phyloP scores from a whole-genome alignment of 1,140 invertebrate genomes.

The Brachionus calyciflorus region DNA sequence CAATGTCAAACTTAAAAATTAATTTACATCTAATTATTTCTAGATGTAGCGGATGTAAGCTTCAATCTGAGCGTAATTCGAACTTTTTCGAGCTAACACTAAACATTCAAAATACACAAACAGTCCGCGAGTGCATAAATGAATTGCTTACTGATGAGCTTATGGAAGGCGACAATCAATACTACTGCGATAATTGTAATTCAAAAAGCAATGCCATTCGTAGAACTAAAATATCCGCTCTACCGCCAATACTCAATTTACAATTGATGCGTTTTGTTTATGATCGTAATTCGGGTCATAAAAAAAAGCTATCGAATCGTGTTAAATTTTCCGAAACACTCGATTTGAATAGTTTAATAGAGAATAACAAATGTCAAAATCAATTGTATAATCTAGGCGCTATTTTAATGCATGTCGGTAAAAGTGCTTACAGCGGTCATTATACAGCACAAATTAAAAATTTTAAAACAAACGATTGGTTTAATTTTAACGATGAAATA shows the following conservation, averaged over 20 bases:
- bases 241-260: constrained; percentile 72
- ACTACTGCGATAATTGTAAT: constrained; percentile 67
- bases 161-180: constrained; percentile 69
- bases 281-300: constrained; percentile 67
- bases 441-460: constrained; percentile 69
- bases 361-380: not conserved
- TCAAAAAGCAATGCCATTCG: constrained; percentile 68
- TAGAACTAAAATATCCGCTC: constrained; percentile 64
- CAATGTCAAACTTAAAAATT: constrained; percentile 41
- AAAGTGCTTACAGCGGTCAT: constrained; percentile 70
- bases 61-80: constrained; percentile 65
- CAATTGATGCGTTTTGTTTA: constrained; percentile 70
- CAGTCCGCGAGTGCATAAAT: constrained; percentile 65
- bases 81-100: constrained; percentile 70
- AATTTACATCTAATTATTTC: constrained; percentile 49
- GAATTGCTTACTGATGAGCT: constrained; percentile 69
- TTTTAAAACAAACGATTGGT: constrained; percentile 64
- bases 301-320: constrained; percentile 69
- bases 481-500: constrained; percentile 71
- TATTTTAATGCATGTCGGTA: constrained; percentile 69
- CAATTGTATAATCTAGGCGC: constrained; percentile 67
- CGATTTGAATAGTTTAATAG: constrained; percentile 67
- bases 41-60: constrained; percentile 67
- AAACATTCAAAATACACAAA: constrained; percentile 65
- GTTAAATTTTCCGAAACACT: constrained; percentile 69